A percentile compares a stretch with the other conserved stretches of the same genome.
phyloP scores from a whole-genome alignment of 2,797 vertebrate genomes.

The Dendrocincla tyrannina region DNA sequence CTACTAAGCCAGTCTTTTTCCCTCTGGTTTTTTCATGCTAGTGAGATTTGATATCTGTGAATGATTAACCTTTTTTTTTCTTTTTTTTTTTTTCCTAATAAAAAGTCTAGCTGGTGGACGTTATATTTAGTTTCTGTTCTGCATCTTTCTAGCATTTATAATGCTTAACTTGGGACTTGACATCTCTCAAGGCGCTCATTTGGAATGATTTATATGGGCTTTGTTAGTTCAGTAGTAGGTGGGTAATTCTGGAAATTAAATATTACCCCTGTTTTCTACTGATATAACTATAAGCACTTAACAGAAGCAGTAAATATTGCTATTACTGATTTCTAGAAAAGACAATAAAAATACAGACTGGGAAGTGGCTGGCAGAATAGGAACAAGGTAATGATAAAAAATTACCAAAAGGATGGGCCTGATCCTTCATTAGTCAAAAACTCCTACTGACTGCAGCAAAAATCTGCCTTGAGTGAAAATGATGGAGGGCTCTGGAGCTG shows the following conservation, averaged over 20 bases:
- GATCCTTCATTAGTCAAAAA: conserved; percentile 16
- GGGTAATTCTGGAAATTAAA: conserved; percentile 37
- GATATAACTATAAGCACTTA: conserved; percentile 28
- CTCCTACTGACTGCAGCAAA: not conserved
- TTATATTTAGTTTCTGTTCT: not conserved
- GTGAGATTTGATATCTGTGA: not conserved
- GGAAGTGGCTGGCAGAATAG: not conserved
- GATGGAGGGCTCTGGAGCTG: not conserved
- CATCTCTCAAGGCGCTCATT: conserved; percentile 36
- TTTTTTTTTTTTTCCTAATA: not conserved
- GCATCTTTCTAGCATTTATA: conserved; percentile 17
- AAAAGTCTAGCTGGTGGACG: not conserved
- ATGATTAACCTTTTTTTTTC: not conserved
- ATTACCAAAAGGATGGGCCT: not conserved
- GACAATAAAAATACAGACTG: not conserved
- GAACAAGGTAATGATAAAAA: not conserved
- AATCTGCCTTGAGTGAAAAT: conserved; percentile 11
- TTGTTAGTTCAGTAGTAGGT: conserved; percentile 11
- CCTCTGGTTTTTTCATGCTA: not conserved
- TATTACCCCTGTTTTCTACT: not conserved
- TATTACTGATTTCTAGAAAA: conserved; percentile 11
- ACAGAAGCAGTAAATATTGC: conserved; percentile 16
- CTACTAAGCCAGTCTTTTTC: not conserved
- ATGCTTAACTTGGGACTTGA: conserved; percentile 13
- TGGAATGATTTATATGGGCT: conserved; percentile 35